Conservation (phyloP, 2,797 vertebrate genomes). For the Gadopsis marmoratus region DNA sequence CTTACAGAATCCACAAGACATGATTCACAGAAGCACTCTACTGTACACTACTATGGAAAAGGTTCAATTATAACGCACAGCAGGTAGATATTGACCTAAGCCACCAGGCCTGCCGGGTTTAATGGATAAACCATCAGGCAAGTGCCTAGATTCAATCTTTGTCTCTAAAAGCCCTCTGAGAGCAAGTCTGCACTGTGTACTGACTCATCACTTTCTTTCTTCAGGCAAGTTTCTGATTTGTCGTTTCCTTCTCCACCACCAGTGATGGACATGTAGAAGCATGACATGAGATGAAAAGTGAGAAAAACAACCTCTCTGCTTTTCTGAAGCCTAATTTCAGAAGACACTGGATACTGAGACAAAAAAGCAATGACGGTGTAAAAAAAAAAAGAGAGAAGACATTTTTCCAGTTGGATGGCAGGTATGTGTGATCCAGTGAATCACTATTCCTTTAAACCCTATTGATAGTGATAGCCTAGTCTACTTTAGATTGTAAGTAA, state of each 20-base stretch:
- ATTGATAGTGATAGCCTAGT: too few species aligned
- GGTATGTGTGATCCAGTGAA: too few species aligned
- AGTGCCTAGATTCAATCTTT: constrained; percentile 57
- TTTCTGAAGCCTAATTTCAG: constrained; percentile 4
- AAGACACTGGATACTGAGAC: neutral
- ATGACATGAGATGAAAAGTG: neutral
- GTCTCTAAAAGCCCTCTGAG: constrained; percentile 60
- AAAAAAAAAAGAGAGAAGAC: too few species aligned
- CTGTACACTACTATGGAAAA: neutral
- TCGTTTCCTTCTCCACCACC: constrained; percentile 6
- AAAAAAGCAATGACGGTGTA: neutral
- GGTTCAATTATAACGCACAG: constrained; percentile 12
- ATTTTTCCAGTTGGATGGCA: neutral
- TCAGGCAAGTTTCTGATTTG: constrained; percentile 14
- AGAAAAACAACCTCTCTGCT: neutral
- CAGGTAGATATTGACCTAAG: constrained; percentile 33
- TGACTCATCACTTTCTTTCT: constrained; percentile 46
- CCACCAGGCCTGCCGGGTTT: constrained; percentile 29
- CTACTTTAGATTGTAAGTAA: constrained; percentile 46
- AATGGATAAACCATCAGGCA: constrained; percentile 52
- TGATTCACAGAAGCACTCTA: constrained; percentile 4
- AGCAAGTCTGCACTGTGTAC: constrained; percentile 35
- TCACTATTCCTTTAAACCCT: too few species aligned
- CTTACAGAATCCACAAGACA: neutral
- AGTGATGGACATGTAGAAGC: neutral